Conservation (phyloP, 2,888 invertebrate species). For the Oxyscelio sp. region DNA sequence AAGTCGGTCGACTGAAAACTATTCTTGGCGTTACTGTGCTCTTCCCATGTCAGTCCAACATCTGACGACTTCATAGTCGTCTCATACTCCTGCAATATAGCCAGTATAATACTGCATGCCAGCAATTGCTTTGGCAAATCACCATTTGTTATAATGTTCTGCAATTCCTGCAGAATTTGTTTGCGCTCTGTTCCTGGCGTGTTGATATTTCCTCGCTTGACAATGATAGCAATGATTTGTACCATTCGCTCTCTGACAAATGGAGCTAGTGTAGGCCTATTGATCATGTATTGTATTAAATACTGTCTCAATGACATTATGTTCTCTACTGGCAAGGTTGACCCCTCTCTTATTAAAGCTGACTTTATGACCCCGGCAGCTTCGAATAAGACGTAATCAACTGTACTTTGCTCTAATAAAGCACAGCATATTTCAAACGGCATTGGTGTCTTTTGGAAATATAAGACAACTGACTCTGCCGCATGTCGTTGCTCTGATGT, state of each 20-base stretch:
- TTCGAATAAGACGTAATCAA: conserved; percentile 96
- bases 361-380: conserved; percentile 94
- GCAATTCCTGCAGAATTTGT: conserved; percentile 92
- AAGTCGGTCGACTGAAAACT: conserved; percentile 95
- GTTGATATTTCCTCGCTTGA: conserved; percentile 94
- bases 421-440: conserved; percentile 94
- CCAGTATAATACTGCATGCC: conserved; percentile 94
- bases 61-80: conserved; percentile 95
- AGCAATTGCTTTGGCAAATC: conserved; percentile 92
- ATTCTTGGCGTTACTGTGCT: conserved; percentile 95
- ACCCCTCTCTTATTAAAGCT: conserved; percentile 95
- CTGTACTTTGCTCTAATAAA: conserved; percentile 92
- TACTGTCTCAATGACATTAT: conserved; percentile 93
- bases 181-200: conserved; percentile 92
- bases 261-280: conserved; percentile 91
- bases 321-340: conserved; percentile 91
- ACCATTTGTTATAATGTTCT: conserved; percentile 92
- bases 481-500: conserved; percentile 93
- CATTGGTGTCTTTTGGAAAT: conserved; percentile 94
- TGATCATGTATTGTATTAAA: conserved; percentile 93
- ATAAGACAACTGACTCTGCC: conserved; percentile 94
- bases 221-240: conserved; percentile 95
- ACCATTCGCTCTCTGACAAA: conserved; percentile 93
- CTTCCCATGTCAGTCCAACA: conserved; percentile 96
- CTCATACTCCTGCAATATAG: conserved; percentile 96